Conservation (phyloP, 2,888 invertebrate genomes). For the Prionchulus punctatus region DNA sequence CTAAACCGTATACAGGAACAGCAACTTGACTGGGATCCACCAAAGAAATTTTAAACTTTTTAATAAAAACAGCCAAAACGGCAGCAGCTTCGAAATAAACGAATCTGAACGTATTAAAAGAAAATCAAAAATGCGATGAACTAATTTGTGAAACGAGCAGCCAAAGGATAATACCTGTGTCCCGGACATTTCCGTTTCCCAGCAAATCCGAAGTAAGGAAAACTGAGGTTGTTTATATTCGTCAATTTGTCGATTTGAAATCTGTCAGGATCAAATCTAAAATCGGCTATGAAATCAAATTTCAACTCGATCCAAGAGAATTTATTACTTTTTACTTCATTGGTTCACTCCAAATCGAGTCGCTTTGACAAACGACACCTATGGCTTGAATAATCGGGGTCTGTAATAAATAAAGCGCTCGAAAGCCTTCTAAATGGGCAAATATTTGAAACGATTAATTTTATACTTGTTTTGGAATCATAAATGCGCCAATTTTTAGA, state of each 20-base stretch:
- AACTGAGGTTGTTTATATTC: slow-evolving; percentile 22
- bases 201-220: slow-evolving; percentile 35
- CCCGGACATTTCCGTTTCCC: slow-evolving; percentile 31
- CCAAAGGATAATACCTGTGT: slow-evolving; percentile 6
- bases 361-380: slow-evolving; percentile 30
- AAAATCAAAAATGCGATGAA: background rate
- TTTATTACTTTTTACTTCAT: slow-evolving; percentile 30
- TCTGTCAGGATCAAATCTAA: slow-evolving; percentile 16
- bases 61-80: slow-evolving; percentile 24
- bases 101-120: too few species aligned
- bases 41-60: slow-evolving; percentile 27
- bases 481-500: slow-evolving; percentile 33
- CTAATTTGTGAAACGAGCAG: background rate
- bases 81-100: slow-evolving; percentile 25
- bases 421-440: background rate
- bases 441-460: slow-evolving; percentile 1
- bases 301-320: too few species aligned
- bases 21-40: slow-evolving; percentile 30
- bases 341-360: slow-evolving; percentile 28
- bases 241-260: slow-evolving; percentile 13
- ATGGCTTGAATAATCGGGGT: slow-evolving; percentile 36
- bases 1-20: slow-evolving; percentile 28
- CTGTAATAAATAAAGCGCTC: too few species aligned
- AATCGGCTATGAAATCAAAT: too few species aligned
- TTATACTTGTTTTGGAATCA: slow-evolving; percentile 32